Base-by-base conservation (phyloP, 2,888 invertebrate species). In the Tipula confusa region DNA sequence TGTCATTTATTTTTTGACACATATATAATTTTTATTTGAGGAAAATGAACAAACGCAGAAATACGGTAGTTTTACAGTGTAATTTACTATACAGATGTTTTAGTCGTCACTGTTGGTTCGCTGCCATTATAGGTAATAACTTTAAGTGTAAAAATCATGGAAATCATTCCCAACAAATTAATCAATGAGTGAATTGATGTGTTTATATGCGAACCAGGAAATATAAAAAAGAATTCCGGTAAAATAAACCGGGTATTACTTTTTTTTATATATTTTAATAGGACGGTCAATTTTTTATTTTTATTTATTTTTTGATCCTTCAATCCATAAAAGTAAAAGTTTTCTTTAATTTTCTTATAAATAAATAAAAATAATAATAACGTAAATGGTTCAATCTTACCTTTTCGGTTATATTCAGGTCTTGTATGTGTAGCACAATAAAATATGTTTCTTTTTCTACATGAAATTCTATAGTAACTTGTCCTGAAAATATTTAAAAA, bases 391-490 rank as follows among this genome's bases (percentile, higher is more conserved):
- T 24, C 15, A 43, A n/a, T 29, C 80, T 87, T 87, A 93, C 93
- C 87, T 95, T 94, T 88, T 96, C 96, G 0, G 94, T 94, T 86
- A 97, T 95, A 87, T 95, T 95, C 90, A 97, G 92, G 87, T 96
- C 96, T 87, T 96, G 93, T 85, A 95, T 94, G 89, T 97, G 96
- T 86, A 97, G 92, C 85, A 97, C 95, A 87, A 96, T 93, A 89
- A 95, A 96, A 87, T 92, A 92, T 33, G 96, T 95, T 88, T 95
- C 95, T 86, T 95, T 93, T 87, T 95, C 95, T 85, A 96, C 94
- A 86, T 93, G 93, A 89, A 97, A 94, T 89, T 96, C 96, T 89
- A 96, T 96, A 84, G 95, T 95, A 43, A 96, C 95, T 92, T 95
- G 94, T 86, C 96, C 95, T 96, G 89, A 43, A 89, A 33, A 18